Evolutionary conservation across 2,888 invertebrate species (phyloP).

Genomic region (Leptinotarsa juncta): DNA sequence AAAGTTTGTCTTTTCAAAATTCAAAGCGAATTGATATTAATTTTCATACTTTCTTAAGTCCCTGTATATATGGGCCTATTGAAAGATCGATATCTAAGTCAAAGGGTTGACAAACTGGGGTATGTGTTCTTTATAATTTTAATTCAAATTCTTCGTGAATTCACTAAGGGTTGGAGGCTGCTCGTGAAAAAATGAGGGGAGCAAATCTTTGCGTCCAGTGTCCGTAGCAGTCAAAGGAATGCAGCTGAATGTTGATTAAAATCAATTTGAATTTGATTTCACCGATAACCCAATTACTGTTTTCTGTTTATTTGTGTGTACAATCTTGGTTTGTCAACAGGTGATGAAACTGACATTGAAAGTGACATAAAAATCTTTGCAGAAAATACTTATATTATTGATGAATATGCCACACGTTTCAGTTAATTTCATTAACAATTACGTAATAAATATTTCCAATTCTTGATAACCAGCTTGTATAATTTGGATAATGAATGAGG

Average conservation of each 20-base stretch:
- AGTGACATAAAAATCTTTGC: too few species aligned
- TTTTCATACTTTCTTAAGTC: background rate
- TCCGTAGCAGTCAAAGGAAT: conserved; percentile 11
- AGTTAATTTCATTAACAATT: too few species aligned
- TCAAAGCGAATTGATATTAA: background rate
- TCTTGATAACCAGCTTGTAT: too few species aligned
- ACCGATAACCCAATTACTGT: background rate
- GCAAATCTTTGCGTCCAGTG: conserved; percentile 29
- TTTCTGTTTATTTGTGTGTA: background rate
- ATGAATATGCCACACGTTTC: too few species aligned
- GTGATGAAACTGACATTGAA: too few species aligned
- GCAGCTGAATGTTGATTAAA: conserved; percentile 10
- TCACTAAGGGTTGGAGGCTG: conserved; percentile 34
- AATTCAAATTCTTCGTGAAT: conserved; percentile 35
- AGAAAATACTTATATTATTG: too few species aligned
- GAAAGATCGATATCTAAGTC: conserved; percentile 40
- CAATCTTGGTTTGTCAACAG: background rate
- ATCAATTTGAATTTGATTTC: background rate
- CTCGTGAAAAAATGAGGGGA: conserved; percentile 34
- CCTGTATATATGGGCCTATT: conserved; percentile 37
- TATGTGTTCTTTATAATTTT: conserved; percentile 39
- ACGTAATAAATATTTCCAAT: too few species aligned
- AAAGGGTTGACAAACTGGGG: conserved; percentile 43
- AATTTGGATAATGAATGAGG: too few species aligned
- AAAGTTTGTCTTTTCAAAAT: too few species aligned